phyloP scores from a whole-genome alignment of 2,888 invertebrate species.

The Teleiodes luculella region DNA sequence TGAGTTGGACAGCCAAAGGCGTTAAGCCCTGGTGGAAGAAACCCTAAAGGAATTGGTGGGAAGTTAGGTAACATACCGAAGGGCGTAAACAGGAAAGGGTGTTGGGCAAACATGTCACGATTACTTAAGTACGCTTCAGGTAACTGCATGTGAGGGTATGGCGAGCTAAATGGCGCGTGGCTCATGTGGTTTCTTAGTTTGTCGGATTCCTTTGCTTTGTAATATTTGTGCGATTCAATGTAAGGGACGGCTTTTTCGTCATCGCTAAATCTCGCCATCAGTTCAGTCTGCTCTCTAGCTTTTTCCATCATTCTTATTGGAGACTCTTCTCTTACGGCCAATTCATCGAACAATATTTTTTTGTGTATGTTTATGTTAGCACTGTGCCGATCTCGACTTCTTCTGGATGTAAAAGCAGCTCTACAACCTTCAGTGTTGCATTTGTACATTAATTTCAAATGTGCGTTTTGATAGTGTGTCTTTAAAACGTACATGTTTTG shows the following conservation, averaged over 20 bases:
- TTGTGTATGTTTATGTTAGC: constrained; percentile 94
- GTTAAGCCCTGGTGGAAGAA: constrained; percentile 65
- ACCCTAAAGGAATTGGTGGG: constrained; percentile 65
- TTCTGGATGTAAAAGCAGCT: constrained; percentile 95
- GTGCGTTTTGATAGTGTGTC: constrained; percentile 96
- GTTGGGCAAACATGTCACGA: constrained; percentile 64
- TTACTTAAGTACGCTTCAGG: constrained; percentile 63
- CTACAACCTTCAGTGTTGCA: constrained; percentile 97
- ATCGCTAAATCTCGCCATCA: constrained; percentile 87
- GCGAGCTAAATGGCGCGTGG: constrained; percentile 51
- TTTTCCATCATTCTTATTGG: constrained; percentile 72
- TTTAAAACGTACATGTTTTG: constrained; percentile 96
- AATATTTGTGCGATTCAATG: constrained; percentile 73
- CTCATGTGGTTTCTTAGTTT: constrained; percentile 53
- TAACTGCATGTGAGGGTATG: constrained; percentile 58
- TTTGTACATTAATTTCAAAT: constrained; percentile 96
- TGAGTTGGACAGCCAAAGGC: constrained; percentile 60
- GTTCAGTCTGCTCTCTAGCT: constrained; percentile 86
- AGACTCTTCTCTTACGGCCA: constrained; percentile 56
- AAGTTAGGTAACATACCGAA: constrained; percentile 73
- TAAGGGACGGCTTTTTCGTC: constrained; percentile 81
- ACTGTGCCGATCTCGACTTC: constrained; percentile 94
- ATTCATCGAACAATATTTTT: constrained; percentile 86
- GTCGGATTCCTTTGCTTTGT: constrained; percentile 58
- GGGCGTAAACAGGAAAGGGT: constrained; percentile 69